Evolutionary conservation across 2,888 invertebrate species (phyloP).

Genomic region (Machimus rusticus): DNA sequence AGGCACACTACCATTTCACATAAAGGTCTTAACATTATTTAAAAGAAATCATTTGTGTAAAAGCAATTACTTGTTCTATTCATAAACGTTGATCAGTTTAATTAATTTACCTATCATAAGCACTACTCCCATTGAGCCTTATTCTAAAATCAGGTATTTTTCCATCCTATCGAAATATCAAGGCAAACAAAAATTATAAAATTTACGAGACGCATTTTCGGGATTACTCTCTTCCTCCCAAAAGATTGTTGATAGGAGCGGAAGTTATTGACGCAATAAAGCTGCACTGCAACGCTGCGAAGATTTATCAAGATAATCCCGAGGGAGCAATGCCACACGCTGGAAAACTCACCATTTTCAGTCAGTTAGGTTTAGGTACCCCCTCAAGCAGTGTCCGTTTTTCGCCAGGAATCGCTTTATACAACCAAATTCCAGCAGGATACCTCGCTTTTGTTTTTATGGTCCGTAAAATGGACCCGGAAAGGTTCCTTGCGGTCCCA

Average conservation of each 20-base stretch:
- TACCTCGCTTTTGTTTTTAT: constrained; percentile 21
- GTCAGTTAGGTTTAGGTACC: constrained; percentile 19
- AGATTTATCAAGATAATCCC: constrained; percentile 26
- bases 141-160: too few species aligned
- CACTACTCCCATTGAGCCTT: too few species aligned
- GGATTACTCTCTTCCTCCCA: too few species aligned
- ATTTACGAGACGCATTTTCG: too few species aligned
- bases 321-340: neutral
- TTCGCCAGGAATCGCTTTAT: neutral
- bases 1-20: too few species aligned
- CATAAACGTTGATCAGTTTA: too few species aligned
- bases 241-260: neutral
- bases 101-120: too few species aligned
- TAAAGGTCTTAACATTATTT: too few species aligned
- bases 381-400: neutral
- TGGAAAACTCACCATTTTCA: constrained; percentile 25
- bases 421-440: neutral
- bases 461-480: constrained; percentile 6
- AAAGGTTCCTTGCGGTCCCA: constrained; percentile 15
- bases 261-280: constrained; percentile 11
- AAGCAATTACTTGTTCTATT: too few species aligned
- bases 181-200: too few species aligned
- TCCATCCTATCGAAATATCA: too few species aligned
- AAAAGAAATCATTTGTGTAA: too few species aligned
- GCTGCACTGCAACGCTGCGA: neutral